A percentile compares a stretch with the other conserved stretches of the same genome.
These are phyloP conservation scores for Miniopterus natalensis DNA, from an alignment of 2,113 vertebrate genomes.

Conservation along the genomic window DNA sequence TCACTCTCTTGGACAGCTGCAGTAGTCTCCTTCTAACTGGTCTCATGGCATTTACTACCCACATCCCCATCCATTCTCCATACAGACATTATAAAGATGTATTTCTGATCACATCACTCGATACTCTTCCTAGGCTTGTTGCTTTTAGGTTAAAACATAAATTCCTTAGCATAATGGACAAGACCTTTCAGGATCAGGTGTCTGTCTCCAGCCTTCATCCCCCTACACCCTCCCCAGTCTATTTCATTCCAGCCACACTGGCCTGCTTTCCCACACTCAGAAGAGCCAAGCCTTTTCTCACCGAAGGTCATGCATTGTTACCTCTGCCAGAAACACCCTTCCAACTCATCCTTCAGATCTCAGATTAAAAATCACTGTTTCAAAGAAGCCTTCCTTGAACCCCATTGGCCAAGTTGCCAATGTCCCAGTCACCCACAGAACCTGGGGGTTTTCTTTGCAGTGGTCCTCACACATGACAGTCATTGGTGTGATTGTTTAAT, in stretches of 20 bases:
- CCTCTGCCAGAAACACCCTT: neutral
- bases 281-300: neutral
- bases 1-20: neutral
- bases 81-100: neutral
- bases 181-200: neutral
- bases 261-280: neutral
- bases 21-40: neutral
- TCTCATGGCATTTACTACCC: neutral
- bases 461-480: neutral
- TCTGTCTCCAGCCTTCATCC: neutral
- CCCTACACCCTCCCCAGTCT: neutral
- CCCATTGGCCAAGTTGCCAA: neutral
- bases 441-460: neutral
- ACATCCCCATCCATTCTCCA: neutral
- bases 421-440: neutral
- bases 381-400: neutral
- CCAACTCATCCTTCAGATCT: neutral
- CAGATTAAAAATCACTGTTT: neutral
- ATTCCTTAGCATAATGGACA: neutral
- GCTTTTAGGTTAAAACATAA: constrained; percentile 18
- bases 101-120: neutral
- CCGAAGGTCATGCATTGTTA: neutral
- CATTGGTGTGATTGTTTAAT: neutral
- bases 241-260: neutral
- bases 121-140: neutral